These are phyloP conservation scores for Seriola quinqueradiata DNA, from an alignment of 2,113 vertebrate genomes.

Conservation along the genomic window DNA sequence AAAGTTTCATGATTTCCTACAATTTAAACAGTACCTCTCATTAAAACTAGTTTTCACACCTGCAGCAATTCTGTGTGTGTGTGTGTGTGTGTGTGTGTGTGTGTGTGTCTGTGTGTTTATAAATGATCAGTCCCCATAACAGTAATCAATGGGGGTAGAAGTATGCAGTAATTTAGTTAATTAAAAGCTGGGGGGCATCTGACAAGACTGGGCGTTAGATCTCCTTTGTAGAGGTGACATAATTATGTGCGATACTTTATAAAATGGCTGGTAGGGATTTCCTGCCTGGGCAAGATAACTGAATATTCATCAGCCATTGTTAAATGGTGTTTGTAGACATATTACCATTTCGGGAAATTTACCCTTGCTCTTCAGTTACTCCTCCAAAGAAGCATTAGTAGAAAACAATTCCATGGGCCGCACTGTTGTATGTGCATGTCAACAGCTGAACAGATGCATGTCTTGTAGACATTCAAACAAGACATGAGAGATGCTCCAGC, in stretches of 20 bases:
- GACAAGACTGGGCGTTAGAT: conserved; percentile 69
- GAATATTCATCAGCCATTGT: conserved; percentile 86
- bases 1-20: conserved; percentile 38
- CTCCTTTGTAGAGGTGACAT: conserved; percentile 79
- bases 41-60: conserved; percentile 66
- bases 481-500: conserved; percentile 40
- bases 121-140: conserved; percentile 81
- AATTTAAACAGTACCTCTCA: conserved; percentile 55
- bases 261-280: conserved; percentile 80
- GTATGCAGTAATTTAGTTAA: conserved; percentile 84
- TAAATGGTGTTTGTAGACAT: conserved; percentile 79
- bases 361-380: conserved; percentile 53
- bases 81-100: conserved; percentile 21
- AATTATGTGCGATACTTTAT: conserved; percentile 80
- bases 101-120: conserved; percentile 14
- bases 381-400: conserved; percentile 43
- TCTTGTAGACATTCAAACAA: conserved; percentile 36
- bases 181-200: conserved; percentile 85
- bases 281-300: conserved; percentile 62
- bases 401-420: conserved; percentile 14
- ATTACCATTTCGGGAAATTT: conserved; percentile 64
- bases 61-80: conserved; percentile 52
- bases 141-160: conserved; percentile 82
- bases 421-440: conserved; percentile 20
- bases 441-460: conserved; percentile 35